Percentiles rank a stretch among this genome's conserved stretches.
These are phyloP conservation scores for Acanthaster planci DNA, from an alignment of 35 echinoderm and acorn worm species.

Conservation along the genomic window DNA sequence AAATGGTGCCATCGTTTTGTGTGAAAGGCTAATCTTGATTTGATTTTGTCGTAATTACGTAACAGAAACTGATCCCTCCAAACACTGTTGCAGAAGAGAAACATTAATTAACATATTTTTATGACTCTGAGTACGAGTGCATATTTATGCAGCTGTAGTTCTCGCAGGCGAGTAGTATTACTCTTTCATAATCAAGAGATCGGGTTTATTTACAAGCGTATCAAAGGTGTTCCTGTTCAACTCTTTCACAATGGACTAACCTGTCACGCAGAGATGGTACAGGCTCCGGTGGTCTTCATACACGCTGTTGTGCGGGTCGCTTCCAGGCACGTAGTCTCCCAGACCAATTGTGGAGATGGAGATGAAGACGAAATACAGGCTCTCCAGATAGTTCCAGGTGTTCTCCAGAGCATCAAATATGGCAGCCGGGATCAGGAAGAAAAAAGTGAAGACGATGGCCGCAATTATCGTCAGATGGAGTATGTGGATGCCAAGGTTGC, in stretches of 20 bases:
- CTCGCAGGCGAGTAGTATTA: too few relatives aligned
- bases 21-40: too few relatives aligned
- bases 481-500: slow-evolving; percentile 15
- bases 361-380: slow-evolving; percentile 91
- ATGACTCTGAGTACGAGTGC: too few relatives aligned
- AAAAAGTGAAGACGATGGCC: slow-evolving; percentile 47
- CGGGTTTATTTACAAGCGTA: too few relatives aligned
- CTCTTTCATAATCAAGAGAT: too few relatives aligned
- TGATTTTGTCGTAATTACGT: too few relatives aligned
- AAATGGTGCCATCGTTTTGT: too few relatives aligned
- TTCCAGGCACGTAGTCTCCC: slow-evolving; percentile 89
- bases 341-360: slow-evolving; percentile 92
- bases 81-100: too few relatives aligned
- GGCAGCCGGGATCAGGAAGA: slow-evolving; percentile 76
- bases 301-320: slow-evolving; percentile 23
- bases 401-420: slow-evolving; percentile 74
- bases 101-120: too few relatives aligned
- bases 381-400: slow-evolving; percentile 73
- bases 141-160: too few relatives aligned
- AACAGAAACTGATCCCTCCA: too few relatives aligned
- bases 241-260: background rate
- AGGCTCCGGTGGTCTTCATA: slow-evolving; percentile 18
- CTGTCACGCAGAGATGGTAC: slow-evolving; percentile 23
- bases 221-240: too few relatives aligned
- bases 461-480: slow-evolving; percentile 74